These are phyloP conservation scores for Brachionus rubens DNA, from an alignment of 1,140 invertebrate genomes.

Conservation along the genomic window DNA sequence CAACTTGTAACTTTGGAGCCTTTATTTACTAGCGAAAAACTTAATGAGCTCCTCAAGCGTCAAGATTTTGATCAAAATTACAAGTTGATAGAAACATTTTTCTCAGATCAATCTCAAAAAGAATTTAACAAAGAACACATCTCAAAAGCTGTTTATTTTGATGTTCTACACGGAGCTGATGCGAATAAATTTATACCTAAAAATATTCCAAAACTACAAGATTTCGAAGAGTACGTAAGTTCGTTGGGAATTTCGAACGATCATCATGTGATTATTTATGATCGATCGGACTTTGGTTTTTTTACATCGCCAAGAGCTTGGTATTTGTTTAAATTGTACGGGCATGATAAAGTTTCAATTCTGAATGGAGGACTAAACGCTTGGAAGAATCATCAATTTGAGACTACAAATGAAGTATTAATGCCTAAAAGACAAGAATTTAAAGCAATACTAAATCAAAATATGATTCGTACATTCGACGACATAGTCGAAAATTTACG, in stretches of 20 bases:
- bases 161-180: constrained; percentile 48
- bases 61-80: constrained; percentile 16
- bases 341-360: constrained; percentile 49
- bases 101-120: neutral
- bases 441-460: constrained; percentile 5
- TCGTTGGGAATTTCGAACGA: constrained; percentile 48
- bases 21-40: neutral
- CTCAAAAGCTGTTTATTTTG: constrained; percentile 49
- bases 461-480: neutral
- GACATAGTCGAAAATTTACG: neutral
- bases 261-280: constrained; percentile 50
- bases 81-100: neutral
- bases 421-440: neutral
- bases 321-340: constrained; percentile 51
- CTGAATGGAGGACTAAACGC: constrained; percentile 50
- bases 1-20: neutral
- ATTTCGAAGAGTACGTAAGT: constrained; percentile 48
- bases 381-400: constrained; percentile 47
- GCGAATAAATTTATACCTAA: constrained; percentile 49
- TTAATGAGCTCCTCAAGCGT: neutral
- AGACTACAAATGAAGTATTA: neutral
- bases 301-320: constrained; percentile 49
- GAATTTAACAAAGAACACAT: constrained; percentile 48
- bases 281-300: constrained; percentile 48
- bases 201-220: constrained; percentile 49